A percentile compares a stretch with the other conserved stretches of the same genome.
phyloP scores from a whole-genome alignment of 2,113 vertebrate species.

The Nymphicus hollandicus region DNA sequence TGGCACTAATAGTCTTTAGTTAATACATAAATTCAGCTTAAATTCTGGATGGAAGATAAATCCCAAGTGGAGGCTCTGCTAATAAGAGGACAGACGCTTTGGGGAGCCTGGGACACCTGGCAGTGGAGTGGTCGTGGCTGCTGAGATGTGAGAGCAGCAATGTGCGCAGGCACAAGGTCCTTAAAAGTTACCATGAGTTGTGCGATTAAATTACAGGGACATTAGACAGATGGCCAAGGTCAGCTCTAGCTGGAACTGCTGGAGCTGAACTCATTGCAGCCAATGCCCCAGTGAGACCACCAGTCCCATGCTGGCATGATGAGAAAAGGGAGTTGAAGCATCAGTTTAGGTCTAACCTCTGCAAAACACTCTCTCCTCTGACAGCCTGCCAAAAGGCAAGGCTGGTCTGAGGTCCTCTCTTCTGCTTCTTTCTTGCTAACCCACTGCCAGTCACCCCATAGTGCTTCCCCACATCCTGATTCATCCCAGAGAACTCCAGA shows the following conservation, averaged over 20 bases:
- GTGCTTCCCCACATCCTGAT: neutral
- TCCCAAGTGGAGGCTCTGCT: conserved; percentile 54
- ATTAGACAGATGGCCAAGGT: neutral
- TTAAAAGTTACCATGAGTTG: neutral
- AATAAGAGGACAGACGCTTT: conserved; percentile 41
- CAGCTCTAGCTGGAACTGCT: neutral
- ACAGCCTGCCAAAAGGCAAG: neutral
- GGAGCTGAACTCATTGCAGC: neutral
- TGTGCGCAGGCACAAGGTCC: neutral
- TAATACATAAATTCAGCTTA: conserved; percentile 68
- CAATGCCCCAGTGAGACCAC: neutral
- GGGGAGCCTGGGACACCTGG: conserved; percentile 26
- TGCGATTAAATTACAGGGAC: neutral
- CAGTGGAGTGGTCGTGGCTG: neutral
- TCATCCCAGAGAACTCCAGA: no score
- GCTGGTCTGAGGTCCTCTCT: neutral
- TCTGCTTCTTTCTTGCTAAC: neutral
- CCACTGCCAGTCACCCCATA: neutral
- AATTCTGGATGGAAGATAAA: conserved; percentile 61
- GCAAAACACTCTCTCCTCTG: neutral
- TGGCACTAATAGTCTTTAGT: conserved; percentile 69
- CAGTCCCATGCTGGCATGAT: neutral
- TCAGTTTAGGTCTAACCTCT: neutral
- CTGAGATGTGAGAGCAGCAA: neutral
- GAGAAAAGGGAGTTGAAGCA: neutral